phyloP scores from a whole-genome alignment of 2,888 invertebrate species.

The Synergus gifuensis region DNA sequence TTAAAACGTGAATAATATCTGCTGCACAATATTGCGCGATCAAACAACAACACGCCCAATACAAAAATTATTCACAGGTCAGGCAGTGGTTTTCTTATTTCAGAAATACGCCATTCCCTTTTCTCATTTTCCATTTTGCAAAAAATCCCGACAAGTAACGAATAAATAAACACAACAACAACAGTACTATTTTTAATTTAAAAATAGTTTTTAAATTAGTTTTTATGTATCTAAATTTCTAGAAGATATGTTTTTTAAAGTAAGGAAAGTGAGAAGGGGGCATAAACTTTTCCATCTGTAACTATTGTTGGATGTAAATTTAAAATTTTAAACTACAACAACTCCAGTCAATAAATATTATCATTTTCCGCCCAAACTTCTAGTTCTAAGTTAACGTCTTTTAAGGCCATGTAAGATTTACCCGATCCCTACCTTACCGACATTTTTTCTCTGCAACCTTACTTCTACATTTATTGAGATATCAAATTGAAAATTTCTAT shows the following conservation, averaged over 20 bases:
- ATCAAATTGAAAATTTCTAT: too few relatives aligned
- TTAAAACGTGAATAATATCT: slow-evolving; percentile 51
- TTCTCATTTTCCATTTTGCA: not conserved
- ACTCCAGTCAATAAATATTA: not conserved
- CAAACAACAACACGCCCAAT: slow-evolving; percentile 59
- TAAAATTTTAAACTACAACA: slow-evolving; percentile 6
- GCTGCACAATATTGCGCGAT: slow-evolving; percentile 55
- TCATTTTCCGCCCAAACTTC: not conserved
- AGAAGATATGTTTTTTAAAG: not conserved
- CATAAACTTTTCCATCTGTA: not conserved
- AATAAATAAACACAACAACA: not conserved
- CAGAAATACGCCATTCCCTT: slow-evolving; percentile 53
- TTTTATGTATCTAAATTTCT: not conserved
- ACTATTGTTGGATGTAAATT: not conserved
- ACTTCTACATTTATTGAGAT: too few relatives aligned
- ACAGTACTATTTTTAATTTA: not conserved
- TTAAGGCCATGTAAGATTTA: too few relatives aligned
- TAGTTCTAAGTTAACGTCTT: not conserved
- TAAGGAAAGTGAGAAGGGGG: slow-evolving; percentile 4
- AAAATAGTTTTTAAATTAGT: not conserved
- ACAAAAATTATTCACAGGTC: slow-evolving; percentile 61
- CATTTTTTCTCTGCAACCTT: too few relatives aligned
- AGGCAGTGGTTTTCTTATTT: slow-evolving; percentile 68
- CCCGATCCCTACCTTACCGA: too few relatives aligned
- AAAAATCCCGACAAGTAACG: not conserved